Conservation (phyloP, 2,888 invertebrate genomes). For the Tineola bisselliella region DNA sequence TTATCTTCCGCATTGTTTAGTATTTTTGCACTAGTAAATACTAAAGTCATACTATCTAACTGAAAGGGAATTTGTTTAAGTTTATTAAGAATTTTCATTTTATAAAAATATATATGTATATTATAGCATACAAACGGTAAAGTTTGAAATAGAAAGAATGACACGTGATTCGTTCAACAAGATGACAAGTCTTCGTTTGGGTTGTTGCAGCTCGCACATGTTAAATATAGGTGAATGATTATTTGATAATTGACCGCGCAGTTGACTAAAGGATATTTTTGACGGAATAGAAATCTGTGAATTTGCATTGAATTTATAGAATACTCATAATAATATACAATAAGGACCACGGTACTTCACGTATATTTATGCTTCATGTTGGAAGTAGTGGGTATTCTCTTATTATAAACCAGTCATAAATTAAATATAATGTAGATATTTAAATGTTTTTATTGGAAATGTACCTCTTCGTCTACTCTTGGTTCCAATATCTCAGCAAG, state of each 20-base stretch:
- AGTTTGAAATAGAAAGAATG: constrained; percentile 42
- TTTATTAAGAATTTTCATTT: too few relatives aligned
- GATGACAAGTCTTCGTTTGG: constrained; percentile 29
- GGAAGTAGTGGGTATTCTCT: too few relatives aligned
- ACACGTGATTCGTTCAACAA: constrained; percentile 50
- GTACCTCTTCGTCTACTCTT: not conserved
- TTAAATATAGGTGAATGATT: constrained; percentile 29
- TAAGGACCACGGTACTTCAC: too few relatives aligned
- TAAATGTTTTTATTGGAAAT: too few relatives aligned
- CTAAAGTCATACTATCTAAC: constrained; percentile 40
- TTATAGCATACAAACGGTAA: constrained; percentile 32
- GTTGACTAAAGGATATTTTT: too few relatives aligned
- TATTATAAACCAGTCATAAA: not conserved
- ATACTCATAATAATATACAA: too few relatives aligned
- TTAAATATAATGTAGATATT: not conserved
- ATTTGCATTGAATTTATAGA: too few relatives aligned
- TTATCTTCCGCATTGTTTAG: constrained; percentile 23
- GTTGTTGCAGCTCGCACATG: constrained; percentile 32
- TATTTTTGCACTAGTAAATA: constrained; percentile 40
- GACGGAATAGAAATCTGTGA: too few relatives aligned
- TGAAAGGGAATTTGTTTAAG: constrained; percentile 18
- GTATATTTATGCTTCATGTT: too few relatives aligned
- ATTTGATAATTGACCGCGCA: too few relatives aligned
- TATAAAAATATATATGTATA: not conserved
- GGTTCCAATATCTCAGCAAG: not conserved